Percentiles rank a stretch among this genome's conserved stretches.
Conservation (phyloP, 2,113 vertebrate genomes). For the Picathartes gymnocephalus region DNA sequence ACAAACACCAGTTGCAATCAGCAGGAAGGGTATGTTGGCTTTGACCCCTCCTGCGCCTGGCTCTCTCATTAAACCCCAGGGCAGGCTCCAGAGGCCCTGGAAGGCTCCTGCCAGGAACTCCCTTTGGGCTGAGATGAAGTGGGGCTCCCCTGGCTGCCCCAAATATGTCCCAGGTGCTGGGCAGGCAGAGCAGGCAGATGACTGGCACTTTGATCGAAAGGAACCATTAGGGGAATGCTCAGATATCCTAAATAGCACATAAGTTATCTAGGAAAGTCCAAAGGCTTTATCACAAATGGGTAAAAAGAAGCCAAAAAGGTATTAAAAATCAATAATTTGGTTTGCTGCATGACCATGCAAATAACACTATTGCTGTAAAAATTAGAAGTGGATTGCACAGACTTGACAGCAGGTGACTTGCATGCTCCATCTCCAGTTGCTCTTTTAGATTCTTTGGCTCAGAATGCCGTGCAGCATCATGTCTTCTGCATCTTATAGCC, state of each 20-base stretch:
- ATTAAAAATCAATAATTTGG: neutral
- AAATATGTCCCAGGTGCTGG: fast-evolving
- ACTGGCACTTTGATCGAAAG: neutral
- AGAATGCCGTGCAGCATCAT: neutral
- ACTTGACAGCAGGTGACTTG: neutral
- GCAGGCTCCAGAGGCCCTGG: neutral
- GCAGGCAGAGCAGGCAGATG: neutral
- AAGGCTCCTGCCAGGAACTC: neutral
- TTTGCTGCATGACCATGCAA: neutral
- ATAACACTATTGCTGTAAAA: neutral
- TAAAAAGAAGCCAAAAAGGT: neutral
- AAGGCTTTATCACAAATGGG: neutral
- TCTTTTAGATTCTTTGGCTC: neutral
- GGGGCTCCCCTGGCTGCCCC: neutral
- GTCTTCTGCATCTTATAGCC: neutral
- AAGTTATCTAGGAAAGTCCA: neutral
- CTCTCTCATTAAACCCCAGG: fast-evolving
- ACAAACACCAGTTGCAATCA: fast-evolving
- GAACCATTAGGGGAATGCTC: neutral
- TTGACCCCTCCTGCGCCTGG: fast-evolving
- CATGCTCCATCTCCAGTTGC: neutral
- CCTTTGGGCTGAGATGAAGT: fast-evolving
- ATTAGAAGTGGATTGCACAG: neutral
- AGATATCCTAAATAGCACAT: neutral
- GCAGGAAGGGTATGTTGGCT: neutral